A percentile compares a stretch with the other conserved stretches of the same genome.
Conservation (phyloP, 2,888 invertebrate genomes). For the Anticlea derivata region DNA sequence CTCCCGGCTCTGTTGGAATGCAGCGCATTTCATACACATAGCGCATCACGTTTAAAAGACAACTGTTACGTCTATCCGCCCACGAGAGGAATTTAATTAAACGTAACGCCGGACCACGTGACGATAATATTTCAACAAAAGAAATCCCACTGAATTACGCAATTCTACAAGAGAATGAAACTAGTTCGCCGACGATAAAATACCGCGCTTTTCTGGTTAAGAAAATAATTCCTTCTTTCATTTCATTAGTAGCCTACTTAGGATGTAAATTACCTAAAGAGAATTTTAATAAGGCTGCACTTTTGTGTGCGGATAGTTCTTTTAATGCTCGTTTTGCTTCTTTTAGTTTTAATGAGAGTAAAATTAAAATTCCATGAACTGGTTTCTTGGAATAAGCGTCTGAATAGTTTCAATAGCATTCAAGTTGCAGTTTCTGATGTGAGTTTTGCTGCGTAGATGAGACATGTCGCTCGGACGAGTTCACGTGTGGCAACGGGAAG, state of each 20-base stretch:
- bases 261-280: conserved; percentile 45
- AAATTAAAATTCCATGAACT: conserved; percentile 25
- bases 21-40: conserved; percentile 25
- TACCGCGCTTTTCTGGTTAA: conserved; percentile 32
- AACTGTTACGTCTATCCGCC: conserved; percentile 33
- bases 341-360: conserved; percentile 21
- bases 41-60: conserved; percentile 26
- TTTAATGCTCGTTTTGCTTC: conserved; percentile 51
- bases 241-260: conserved; percentile 43
- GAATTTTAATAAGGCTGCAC: conserved; percentile 49
- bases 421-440: conserved; percentile 5
- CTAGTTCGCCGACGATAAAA: conserved; percentile 37
- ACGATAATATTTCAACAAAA: conserved; percentile 48
- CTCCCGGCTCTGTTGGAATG: conserved; percentile 16
- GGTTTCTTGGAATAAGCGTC: conserved; percentile 16
- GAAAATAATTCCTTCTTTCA: conserved; percentile 34
- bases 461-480: conserved; percentile 95
- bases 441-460: conserved; percentile 84
- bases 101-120: conserved; percentile 42
- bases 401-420: conserved; percentile 14
- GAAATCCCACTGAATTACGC: conserved; percentile 40
- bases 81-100: conserved; percentile 61
- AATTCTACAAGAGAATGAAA: conserved; percentile 38
- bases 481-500: conserved; percentile 95
- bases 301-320: conserved; percentile 41